Evolutionary conservation across 2,888 invertebrate species (phyloP), one percentile per base, ranked within the genome.

Genomic region (Aradus depressus): DNA sequence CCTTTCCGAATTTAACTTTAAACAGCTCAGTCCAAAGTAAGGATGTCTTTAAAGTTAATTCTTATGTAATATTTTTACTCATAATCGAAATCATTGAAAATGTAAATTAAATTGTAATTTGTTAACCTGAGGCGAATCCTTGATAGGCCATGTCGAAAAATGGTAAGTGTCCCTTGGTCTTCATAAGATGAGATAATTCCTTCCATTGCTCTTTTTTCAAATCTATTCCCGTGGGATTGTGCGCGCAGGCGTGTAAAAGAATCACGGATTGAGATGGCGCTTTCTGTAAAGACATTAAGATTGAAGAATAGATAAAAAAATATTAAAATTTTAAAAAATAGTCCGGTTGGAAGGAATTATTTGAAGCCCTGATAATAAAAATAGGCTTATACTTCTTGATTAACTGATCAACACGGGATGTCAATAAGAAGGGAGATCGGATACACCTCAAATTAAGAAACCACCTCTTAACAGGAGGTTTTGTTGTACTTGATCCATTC

Each of bases 131-230:
- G 4, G 92, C 92, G 70, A 93, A 93, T 31, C 92, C 93, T 73
- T 97, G 97, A 72, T 97, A 97, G 28, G 97, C 97, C 93, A 96
- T 92, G 70, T 98, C 97, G 67, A 97, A 92, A 75, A 83, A 97
- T 23, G 93, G 88, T 66, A 85, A 85, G 18, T 96, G 68, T 49
- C 90, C 81, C 62, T 72, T 78, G 55, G 81, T 75, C 67, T 89
- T 92, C 54, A 95, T 77, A 4, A 91, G 69, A 60, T 77, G 67
- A 1, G 91, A 90, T 2, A 97, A 72, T 69, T 91, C 84, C 51
- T 77, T 72, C 97, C 97, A 98, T 66, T 95, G 90, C 51, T 86
- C 84, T 4, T 75, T 76, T 55, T 72, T 80, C 2, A 92, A 92
- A 70, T 93, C 93, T 3, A 93, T 90, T 14, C 93, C 93, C 22